Conservation (phyloP, 1,140 invertebrate species). For the Pogonognathellus flavescens region DNA sequence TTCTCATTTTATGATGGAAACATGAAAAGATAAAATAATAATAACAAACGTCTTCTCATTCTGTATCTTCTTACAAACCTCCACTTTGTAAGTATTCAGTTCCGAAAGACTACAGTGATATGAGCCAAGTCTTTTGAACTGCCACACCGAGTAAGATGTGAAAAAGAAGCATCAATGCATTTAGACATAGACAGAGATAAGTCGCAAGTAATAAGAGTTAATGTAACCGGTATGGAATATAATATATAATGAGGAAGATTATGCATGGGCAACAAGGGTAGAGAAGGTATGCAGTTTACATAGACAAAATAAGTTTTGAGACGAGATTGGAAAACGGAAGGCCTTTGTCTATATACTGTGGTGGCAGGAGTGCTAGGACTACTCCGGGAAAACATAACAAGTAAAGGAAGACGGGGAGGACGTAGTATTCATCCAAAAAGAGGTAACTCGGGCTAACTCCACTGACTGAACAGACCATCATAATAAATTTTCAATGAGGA, state of each 20-base stretch:
- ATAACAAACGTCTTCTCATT: too few relatives aligned
- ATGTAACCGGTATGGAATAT: neutral
- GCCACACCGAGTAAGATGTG: too few relatives aligned
- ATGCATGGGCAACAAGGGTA: neutral
- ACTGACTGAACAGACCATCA: constrained; percentile 40
- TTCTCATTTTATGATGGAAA: too few relatives aligned
- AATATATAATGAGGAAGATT: neutral
- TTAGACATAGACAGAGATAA: too few relatives aligned
- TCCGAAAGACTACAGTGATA: too few relatives aligned
- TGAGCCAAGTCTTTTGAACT: too few relatives aligned
- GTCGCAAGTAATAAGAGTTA: too few relatives aligned
- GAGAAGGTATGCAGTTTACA: too few relatives aligned
- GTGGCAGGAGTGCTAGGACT: neutral
- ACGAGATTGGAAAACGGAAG: neutral
- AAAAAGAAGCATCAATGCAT: too few relatives aligned
- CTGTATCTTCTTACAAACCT: too few relatives aligned
- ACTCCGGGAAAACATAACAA: neutral
- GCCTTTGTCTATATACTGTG: neutral
- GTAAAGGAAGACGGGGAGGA: constrained; percentile 5
- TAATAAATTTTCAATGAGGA: constrained; percentile 66
- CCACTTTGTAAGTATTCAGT: too few relatives aligned
- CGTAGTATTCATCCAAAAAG: constrained; percentile 57
- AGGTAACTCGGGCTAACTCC: constrained; percentile 42
- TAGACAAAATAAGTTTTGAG: neutral
- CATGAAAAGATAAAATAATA: too few relatives aligned